Evolutionary conservation across 2,888 invertebrate species (phyloP), one percentile per base, ranked within the genome.

Genomic region (Hartigia nigra): DNA sequence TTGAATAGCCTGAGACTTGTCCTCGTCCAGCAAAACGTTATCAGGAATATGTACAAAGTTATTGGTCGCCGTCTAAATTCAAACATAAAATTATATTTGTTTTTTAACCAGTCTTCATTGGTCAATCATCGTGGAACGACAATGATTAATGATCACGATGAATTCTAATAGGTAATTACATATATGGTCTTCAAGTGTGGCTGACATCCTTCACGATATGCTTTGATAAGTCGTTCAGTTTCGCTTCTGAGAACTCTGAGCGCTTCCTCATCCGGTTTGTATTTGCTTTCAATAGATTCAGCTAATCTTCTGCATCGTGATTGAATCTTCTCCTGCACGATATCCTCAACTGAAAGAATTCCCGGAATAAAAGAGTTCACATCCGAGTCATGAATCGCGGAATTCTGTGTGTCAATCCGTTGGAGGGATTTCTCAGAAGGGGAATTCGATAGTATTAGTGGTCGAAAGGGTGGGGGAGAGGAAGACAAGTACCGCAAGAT

Each of bases 11-110:
- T 89, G 89, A 74, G 77, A 81, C 76, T 82, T 83, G 76, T 89
- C 89, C 70, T 88, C 88, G 1, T 87, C 83, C 34, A 87, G 76
- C 14, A 89, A 76, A 74, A 89, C 81, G 77, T 88, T 82, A 31
- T 83, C 76, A 5, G 89, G 90, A 31, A 89, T 81, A 55, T 80
- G 74, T 69, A 88, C 81, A 31, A 80, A 84, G 76, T 86, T 84
- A 31, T 84, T 83, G 31, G 86, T 81, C 35, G 77, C 77, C 82
- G 82, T 81, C 88, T 89, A 81, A 74, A 78, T 70, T 23, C 0
- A 39, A 14, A 55, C 31, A 14, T 55, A 77, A 55, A 39, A 36
- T 74, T n/a, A n/a, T n/a, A n/a, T n/a, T n/a, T n/a, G n/a, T n/a
- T n/a, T n/a, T n/a, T n/a, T n/a, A n/a, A n/a, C n/a, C n/a, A n/a